Conservation (phyloP, 2,888 invertebrate species). For the Ischnus inquisitorius region DNA sequence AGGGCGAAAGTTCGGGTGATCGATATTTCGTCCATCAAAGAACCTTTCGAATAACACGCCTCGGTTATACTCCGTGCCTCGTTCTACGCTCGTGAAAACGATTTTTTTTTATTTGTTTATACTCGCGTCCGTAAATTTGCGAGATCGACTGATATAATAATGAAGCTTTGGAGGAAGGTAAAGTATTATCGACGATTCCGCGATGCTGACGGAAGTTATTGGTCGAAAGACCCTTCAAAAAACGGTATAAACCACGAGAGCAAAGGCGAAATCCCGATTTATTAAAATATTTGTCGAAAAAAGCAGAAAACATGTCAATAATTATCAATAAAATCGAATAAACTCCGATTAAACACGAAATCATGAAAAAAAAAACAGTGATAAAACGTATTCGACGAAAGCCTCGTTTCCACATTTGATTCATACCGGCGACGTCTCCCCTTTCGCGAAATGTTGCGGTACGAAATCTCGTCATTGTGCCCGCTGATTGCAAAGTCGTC, state of each 20-base stretch:
- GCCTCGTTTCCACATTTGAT: not conserved
- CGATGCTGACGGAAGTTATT: no score
- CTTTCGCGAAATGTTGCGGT: not conserved
- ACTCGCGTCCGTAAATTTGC: no score
- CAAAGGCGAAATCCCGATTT: no score
- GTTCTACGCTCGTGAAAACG: not conserved
- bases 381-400: not conserved
- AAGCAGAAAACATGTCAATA: no score
- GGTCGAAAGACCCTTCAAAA: no score
- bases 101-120: conserved; percentile 2
- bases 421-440: not conserved
- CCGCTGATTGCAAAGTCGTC: conserved; percentile 35
- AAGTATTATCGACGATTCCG: no score
- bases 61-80: conserved; percentile 39
- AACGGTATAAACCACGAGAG: no score
- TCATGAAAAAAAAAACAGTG: not conserved
- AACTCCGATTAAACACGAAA: no score
- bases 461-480: conserved; percentile 10
- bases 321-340: no score
- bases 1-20: conserved; percentile 29
- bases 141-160: no score
- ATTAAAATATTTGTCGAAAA: no score
- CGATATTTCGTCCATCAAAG: conserved; percentile 63
- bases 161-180: no score
- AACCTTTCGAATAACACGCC: conserved; percentile 49